phyloP scores from a whole-genome alignment of 2,113 vertebrate genomes.

The Clinocottus analis region DNA sequence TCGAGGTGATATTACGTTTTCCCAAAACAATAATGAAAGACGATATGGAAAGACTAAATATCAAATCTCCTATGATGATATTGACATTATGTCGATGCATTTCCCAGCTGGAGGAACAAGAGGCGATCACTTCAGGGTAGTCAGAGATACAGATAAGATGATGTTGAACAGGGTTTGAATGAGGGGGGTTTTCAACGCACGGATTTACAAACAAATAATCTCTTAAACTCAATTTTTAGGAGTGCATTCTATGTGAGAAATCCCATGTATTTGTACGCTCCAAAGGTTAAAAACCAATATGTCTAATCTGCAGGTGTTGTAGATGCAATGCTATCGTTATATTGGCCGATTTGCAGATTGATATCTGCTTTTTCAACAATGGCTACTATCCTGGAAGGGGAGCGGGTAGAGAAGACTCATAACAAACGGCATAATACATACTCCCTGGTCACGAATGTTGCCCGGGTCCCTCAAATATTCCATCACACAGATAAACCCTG shows the following conservation, averaged over 20 bases:
- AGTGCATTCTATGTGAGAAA: not conserved
- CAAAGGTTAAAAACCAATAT: not conserved
- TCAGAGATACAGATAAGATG: not conserved
- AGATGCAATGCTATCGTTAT: not conserved
- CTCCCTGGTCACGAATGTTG: slow-evolving; percentile 26
- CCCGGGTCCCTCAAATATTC: slow-evolving; percentile 46
- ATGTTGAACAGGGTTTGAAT: not conserved
- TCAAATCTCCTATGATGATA: not conserved
- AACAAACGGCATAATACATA: slow-evolving; percentile 43
- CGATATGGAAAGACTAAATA: no score
- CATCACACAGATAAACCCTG: slow-evolving; percentile 53
- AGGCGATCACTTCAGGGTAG: not conserved
- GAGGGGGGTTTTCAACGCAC: not conserved
- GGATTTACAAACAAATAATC: not conserved
- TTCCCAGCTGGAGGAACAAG: not conserved
- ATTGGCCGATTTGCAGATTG: not conserved
- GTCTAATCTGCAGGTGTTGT: not conserved
- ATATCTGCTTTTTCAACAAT: slow-evolving; percentile 10
- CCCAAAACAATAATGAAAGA: no score
- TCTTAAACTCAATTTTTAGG: not conserved
- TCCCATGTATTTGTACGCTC: not conserved
- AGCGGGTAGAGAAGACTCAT: slow-evolving; percentile 33
- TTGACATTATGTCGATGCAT: no score
- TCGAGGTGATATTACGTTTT: no score
- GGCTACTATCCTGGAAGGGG: not conserved